phyloP scores from a whole-genome alignment of 2,797 vertebrate species.

The Oreonectes daqikongensis region DNA sequence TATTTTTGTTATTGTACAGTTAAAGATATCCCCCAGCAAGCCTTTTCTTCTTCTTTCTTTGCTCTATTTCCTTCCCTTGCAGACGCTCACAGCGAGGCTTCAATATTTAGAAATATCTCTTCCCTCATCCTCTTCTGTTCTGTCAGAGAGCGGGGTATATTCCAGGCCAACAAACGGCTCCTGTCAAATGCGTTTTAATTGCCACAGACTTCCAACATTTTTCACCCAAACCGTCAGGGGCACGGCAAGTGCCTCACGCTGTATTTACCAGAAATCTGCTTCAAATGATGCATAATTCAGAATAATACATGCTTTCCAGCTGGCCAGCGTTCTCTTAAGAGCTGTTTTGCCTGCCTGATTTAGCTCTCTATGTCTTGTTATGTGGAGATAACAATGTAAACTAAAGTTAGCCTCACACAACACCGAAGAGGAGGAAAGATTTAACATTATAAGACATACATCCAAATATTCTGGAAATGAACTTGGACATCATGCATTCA shows the following conservation, averaged over 20 bases:
- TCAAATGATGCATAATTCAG: conserved; percentile 66
- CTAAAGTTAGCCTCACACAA: background rate
- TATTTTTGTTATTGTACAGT: conserved; percentile 55
- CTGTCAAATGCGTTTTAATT: conserved; percentile 72
- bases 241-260: conserved; percentile 41
- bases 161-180: conserved; percentile 67
- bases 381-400: conserved; percentile 37
- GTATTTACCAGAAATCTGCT: conserved; percentile 52
- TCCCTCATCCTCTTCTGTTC: conserved; percentile 2
- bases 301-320: conserved; percentile 63
- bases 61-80: conserved; percentile 30
- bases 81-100: background rate
- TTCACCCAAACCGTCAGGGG: conserved; percentile 28
- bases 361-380: conserved; percentile 45
- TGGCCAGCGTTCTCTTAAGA: conserved; percentile 47
- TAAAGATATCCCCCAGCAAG: conserved; percentile 47
- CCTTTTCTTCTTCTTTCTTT: conserved; percentile 39
- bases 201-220: conserved; percentile 54
- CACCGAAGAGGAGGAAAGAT: background rate
- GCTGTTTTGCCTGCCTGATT: background rate
- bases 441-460: background rate
- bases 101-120: conserved; percentile 31
- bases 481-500: no score
- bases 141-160: background rate
- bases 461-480: background rate